Evolutionary conservation across 2,113 vertebrate genomes (phyloP).

Genomic region (Macaca nemestrina): DNA sequence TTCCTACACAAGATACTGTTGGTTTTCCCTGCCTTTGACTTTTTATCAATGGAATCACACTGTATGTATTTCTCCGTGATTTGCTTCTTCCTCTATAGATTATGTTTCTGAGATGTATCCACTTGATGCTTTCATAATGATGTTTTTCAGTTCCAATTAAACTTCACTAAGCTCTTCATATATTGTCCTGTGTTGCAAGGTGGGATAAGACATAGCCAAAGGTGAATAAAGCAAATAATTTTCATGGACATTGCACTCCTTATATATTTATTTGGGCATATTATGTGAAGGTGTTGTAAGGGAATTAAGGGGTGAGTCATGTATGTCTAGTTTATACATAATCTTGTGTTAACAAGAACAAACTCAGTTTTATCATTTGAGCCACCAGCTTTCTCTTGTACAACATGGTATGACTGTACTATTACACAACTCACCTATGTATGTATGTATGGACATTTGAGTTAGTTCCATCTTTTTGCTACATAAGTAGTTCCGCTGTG

Average conservation of each 20-base stretch:
- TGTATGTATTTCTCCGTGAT: neutral
- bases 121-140: neutral
- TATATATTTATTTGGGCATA: neutral
- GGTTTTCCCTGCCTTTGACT: neutral
- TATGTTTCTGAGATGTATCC: conserved; percentile 31
- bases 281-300: neutral
- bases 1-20: neutral
- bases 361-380: neutral
- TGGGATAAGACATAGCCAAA: neutral
- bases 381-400: neutral
- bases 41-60: neutral
- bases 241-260: neutral
- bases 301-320: neutral
- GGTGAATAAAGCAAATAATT: conserved; percentile 1
- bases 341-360: neutral
- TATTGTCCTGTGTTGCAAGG: neutral
- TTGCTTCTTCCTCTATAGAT: conserved; percentile 35
- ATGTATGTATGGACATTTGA: neutral
- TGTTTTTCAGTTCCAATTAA: conserved; percentile 8
- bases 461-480: neutral
- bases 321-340: neutral
- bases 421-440: neutral
- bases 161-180: neutral
- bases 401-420: neutral
- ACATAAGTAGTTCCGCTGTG: neutral